Base-by-base conservation (phyloP, 2,888 invertebrate species). In the Cheilosia impressa region DNA sequence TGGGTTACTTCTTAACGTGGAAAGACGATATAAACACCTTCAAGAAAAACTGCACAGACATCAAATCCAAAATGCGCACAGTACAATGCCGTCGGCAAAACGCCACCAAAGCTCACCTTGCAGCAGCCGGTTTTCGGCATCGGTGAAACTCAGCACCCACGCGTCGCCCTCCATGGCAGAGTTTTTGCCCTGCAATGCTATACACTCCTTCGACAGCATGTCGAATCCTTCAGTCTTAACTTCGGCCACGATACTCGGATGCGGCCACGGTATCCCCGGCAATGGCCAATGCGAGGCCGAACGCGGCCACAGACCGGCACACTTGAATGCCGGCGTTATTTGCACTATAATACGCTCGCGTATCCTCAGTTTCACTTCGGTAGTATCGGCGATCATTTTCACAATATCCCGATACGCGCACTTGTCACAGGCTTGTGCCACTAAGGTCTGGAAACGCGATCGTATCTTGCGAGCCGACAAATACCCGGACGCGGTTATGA, bases 171-270 rank as follows among this genome's bases (percentile, higher is more conserved):
- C 98, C 95, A 98, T 97, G 3, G 96, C 96, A 2, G 96, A 96
- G 91, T 97, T 96, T 91, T 97, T 97, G 45, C 97, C 96, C 92
- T 96, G 96, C 89, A 96, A 91, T n/a, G 96, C 95, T 79, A 96
- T 94, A 90, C 96, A 96, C 92, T 98, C 97, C 92, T 97, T 97
- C 34, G 97, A 98, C 47, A 98, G 93, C 90, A 98, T 94, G 91
- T 98, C 98, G 93, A 99, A 98, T 3, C 98, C 98, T 93, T 98
- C 98, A 6, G 97, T 96, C 93, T 98, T 98, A 43, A 98, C 98
- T 93, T 98, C 97, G 47, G 97, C 97, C 4, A 98, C 97, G 88
- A 98, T 95, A 90, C 96, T 96, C 0, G 97, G 97, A 93, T 96
- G 97, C 10, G 98, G 98, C 98, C 98, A 98, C 4, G 97, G 96